Evolutionary conservation across 2,888 invertebrate genomes (phyloP).

Genomic region (Sarcophaga subvicina): DNA sequence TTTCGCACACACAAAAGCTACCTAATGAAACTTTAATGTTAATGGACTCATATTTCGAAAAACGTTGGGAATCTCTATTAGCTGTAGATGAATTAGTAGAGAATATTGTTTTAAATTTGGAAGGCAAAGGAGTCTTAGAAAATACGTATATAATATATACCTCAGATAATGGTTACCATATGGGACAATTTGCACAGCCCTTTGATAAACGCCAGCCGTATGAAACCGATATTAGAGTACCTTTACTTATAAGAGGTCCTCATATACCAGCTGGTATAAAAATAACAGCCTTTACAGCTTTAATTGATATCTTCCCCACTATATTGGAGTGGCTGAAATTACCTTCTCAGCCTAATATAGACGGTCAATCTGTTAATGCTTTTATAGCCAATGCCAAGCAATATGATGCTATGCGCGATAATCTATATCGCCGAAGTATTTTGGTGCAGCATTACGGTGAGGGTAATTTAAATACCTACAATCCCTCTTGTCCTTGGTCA

Average conservation of each 20-base stretch:
- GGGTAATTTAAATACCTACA: conserved; percentile 83
- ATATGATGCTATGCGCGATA: conserved; percentile 67
- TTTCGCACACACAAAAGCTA: conserved; percentile 85
- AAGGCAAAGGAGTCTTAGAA: conserved; percentile 83
- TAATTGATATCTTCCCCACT: conserved; percentile 93
- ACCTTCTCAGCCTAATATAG: conserved; percentile 83
- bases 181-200: conserved; percentile 94
- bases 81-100: conserved; percentile 94
- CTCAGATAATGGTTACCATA: conserved; percentile 95
- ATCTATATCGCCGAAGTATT: conserved; percentile 83
- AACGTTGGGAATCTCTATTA: conserved; percentile 90
- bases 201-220: conserved; percentile 95
- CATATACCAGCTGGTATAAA: conserved; percentile 83
- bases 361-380: conserved; percentile 84
- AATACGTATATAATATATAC: conserved; percentile 92
- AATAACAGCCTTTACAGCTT: conserved; percentile 85
- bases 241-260: conserved; percentile 90
- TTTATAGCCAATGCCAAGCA: conserved; percentile 73
- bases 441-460: conserved; percentile 94
- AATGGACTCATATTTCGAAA: conserved; percentile 88
- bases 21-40: conserved; percentile 83
- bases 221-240: conserved; percentile 93
- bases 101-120: conserved; percentile 84
- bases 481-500: conserved; percentile 86
- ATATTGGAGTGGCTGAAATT: conserved; percentile 88